phyloP scores from a whole-genome alignment of 2,888 invertebrate genomes.

The Oligia strigilis region DNA sequence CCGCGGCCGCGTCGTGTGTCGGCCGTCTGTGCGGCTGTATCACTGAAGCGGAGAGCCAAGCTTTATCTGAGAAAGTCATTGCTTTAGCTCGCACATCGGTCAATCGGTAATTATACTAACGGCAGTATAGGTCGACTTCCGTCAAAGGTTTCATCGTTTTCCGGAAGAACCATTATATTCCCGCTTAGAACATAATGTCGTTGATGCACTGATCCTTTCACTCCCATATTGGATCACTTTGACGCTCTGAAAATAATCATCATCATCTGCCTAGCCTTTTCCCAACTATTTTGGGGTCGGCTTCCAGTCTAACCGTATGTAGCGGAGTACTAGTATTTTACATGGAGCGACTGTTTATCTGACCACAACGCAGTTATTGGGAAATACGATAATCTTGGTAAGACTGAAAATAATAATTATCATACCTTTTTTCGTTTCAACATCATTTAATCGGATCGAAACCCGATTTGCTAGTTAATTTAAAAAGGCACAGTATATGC shows the following conservation, averaged over 20 bases:
- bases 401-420: background rate
- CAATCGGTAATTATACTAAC: conserved; percentile 44
- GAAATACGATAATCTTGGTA: too few relatives aligned
- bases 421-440: background rate
- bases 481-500: background rate
- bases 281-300: too few relatives aligned
- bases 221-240: background rate
- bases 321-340: too few relatives aligned
- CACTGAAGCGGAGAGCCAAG: conserved; percentile 81
- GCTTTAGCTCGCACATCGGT: conserved; percentile 78
- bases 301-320: too few relatives aligned
- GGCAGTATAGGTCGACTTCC: background rate
- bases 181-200: background rate
- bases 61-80: conserved; percentile 81
- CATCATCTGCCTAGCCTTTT: too few relatives aligned
- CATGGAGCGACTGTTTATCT: too few relatives aligned
- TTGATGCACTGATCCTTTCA: background rate
- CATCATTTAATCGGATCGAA: background rate
- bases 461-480: background rate
- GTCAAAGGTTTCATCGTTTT: background rate
- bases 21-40: conserved; percentile 93
- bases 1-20: conserved; percentile 98
- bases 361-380: too few relatives aligned
- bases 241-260: background rate
- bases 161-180: background rate